A percentile compares a stretch with the other conserved stretches of the same genome.
phyloP scores from a whole-genome alignment of 2,113 vertebrate genomes.

The Mionectes macconnelli region DNA sequence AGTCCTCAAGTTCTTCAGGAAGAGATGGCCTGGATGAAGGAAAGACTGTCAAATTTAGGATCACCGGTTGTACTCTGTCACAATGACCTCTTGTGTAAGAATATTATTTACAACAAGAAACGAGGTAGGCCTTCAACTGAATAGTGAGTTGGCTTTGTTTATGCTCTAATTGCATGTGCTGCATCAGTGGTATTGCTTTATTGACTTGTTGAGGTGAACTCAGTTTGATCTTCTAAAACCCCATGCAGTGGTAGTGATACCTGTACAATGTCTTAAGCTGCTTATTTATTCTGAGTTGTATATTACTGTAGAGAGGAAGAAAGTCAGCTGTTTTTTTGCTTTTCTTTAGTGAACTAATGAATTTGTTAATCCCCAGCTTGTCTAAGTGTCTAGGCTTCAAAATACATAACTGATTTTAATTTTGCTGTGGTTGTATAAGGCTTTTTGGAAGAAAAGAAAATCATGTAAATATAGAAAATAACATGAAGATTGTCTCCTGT shows the following conservation, averaged over 20 bases:
- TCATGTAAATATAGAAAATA: background rate
- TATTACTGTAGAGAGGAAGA: background rate
- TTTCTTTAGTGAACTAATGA: background rate
- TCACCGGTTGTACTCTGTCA: slow-evolving; percentile 98
- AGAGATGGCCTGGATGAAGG: slow-evolving; percentile 94
- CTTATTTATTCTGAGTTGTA: too few species aligned
- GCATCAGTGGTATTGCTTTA: background rate
- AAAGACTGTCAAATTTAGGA: slow-evolving; percentile 87
- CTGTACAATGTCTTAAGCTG: background rate
- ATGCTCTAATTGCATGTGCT: background rate
- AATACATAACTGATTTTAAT: background rate
- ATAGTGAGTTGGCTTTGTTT: background rate
- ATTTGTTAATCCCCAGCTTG: background rate
- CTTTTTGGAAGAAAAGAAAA: background rate
- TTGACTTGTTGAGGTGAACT: background rate
- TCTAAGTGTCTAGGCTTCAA: background rate
- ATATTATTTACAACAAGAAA: slow-evolving; percentile 95
- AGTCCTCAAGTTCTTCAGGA: slow-evolving; percentile 82
- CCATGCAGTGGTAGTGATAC: background rate
- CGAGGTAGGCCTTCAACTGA: slow-evolving; percentile 83
- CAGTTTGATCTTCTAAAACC: background rate
- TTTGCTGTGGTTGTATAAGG: background rate
- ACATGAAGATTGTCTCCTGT: background rate
- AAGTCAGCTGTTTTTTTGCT: background rate
- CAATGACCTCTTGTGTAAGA: slow-evolving; percentile 98